These are phyloP conservation scores for Acipenser oxyrinchus DNA, from an alignment of 2,797 vertebrate species.

Conservation along the genomic window DNA sequence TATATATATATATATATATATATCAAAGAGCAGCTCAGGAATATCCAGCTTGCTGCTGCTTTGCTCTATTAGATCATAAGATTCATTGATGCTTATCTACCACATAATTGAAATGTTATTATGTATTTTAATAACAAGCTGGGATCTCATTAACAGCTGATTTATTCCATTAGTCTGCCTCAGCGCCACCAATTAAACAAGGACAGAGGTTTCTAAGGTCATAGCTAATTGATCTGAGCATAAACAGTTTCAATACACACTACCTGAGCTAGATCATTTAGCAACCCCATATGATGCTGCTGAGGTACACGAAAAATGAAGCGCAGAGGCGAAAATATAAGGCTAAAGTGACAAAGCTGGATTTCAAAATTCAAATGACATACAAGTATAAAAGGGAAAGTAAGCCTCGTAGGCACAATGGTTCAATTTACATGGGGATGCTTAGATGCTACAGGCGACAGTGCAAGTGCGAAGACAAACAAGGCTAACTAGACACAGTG, in stretches of 20 bases:
- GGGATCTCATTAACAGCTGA: constrained; percentile 78
- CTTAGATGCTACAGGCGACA: constrained; percentile 55
- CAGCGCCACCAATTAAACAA: constrained; percentile 78
- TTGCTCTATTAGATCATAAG: constrained; percentile 17
- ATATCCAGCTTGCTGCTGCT: neutral
- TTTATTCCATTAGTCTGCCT: constrained; percentile 76
- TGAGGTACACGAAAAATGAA: constrained; percentile 50
- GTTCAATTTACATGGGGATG: constrained; percentile 39
- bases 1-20: neutral
- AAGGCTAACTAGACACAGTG: constrained; percentile 28
- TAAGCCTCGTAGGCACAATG: constrained; percentile 39
- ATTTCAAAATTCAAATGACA: constrained; percentile 32
- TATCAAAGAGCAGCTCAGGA: no score
- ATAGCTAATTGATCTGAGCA: constrained; percentile 72
- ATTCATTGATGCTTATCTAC: constrained; percentile 58
- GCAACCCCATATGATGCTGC: constrained; percentile 39
- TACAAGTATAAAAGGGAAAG: constrained; percentile 38
- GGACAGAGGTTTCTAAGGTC: constrained; percentile 77
- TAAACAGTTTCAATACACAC: constrained; percentile 59
- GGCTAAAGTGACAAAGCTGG: constrained; percentile 32
- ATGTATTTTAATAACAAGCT: constrained; percentile 73
- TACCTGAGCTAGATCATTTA: constrained; percentile 50
- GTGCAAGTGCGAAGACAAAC: constrained; percentile 41
- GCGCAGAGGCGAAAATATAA: constrained; percentile 42
- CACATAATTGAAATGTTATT: constrained; percentile 56